Evolutionary conservation across 2,888 invertebrate genomes (phyloP).

Genomic region (Isotomurus palustris): DNA sequence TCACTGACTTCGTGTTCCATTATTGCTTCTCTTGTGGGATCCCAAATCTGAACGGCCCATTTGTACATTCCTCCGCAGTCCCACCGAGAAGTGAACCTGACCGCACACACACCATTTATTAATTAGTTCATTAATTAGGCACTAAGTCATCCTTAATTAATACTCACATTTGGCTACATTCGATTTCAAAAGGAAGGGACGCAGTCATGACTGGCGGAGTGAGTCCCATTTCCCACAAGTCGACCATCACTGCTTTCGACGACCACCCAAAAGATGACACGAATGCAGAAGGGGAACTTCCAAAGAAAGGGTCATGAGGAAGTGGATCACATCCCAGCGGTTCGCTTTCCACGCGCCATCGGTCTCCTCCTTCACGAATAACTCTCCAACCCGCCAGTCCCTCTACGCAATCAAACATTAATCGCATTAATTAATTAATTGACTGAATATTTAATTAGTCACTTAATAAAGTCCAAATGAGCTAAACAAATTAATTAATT

Average conservation of each 20-base stretch:
- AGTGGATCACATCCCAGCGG: conserved; percentile 18
- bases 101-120: neutral
- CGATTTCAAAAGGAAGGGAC: conserved; percentile 31
- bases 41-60: conserved; percentile 19
- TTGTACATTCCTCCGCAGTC: conserved; percentile 30
- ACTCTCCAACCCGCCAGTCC: conserved; percentile 21
- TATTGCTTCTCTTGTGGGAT: conserved; percentile 20
- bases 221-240: conserved; percentile 31
- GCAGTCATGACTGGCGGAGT: conserved; percentile 30
- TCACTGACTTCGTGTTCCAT: conserved; percentile 12
- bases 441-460: too few species aligned
- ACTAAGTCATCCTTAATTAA: conserved; percentile 12
- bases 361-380: conserved; percentile 19
- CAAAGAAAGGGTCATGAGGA: conserved; percentile 19
- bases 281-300: conserved; percentile 17
- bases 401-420: neutral
- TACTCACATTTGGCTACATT: conserved; percentile 29
- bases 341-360: conserved; percentile 17
- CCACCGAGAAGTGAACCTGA: conserved; percentile 27
- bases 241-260: conserved; percentile 24
- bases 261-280: conserved; percentile 26
- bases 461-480: neutral
- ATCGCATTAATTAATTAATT: too few species aligned
- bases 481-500: neutral
- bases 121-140: too few species aligned